Percentiles rank a stretch among this genome's conserved stretches.
phyloP scores from a whole-genome alignment of 92 coral and sea anemone genomes.

The Bergia puertoricense region DNA sequence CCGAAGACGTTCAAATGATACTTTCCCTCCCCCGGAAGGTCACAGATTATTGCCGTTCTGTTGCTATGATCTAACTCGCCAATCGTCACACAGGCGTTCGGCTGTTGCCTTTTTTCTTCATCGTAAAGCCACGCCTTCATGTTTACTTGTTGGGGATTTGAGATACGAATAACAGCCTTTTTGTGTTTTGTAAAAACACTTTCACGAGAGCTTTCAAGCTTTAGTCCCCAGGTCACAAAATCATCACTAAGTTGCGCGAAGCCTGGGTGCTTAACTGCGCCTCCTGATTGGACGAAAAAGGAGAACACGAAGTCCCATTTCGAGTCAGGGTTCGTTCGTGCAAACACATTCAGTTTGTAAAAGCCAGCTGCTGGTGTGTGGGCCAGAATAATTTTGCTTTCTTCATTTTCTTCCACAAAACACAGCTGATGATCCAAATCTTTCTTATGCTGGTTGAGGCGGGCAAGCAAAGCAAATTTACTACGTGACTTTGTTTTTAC shows the following conservation, averaged over 20 bases:
- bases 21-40: slow-evolving; percentile 68
- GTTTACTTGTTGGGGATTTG: slow-evolving; percentile 59
- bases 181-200: slow-evolving; percentile 72
- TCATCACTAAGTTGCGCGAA: slow-evolving; percentile 74
- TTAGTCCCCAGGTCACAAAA: slow-evolving; percentile 79
- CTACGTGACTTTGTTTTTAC: slow-evolving; percentile 59
- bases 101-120: slow-evolving; percentile 39
- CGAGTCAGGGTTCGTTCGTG: slow-evolving; percentile 65
- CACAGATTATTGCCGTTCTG: slow-evolving; percentile 60
- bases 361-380: slow-evolving; percentile 79
- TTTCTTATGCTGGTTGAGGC: slow-evolving; percentile 63
- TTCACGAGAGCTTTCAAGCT: slow-evolving; percentile 77
- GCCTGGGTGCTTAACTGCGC: slow-evolving; percentile 74
- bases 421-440: slow-evolving; percentile 67
- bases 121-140: slow-evolving; percentile 55
- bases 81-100: slow-evolving; percentile 46
- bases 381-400: slow-evolving; percentile 46
- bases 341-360: slow-evolving; percentile 71
- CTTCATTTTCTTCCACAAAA: slow-evolving; percentile 62
- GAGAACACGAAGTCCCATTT: slow-evolving; percentile 66
- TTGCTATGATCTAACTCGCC: slow-evolving; percentile 52
- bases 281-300: slow-evolving; percentile 59
- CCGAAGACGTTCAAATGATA: slow-evolving; percentile 65
- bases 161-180: slow-evolving; percentile 55
- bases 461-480: slow-evolving; percentile 58